These are phyloP conservation scores for Amblyjoppa proteus DNA, from an alignment of 2,888 invertebrate genomes.

Conservation along the genomic window DNA sequence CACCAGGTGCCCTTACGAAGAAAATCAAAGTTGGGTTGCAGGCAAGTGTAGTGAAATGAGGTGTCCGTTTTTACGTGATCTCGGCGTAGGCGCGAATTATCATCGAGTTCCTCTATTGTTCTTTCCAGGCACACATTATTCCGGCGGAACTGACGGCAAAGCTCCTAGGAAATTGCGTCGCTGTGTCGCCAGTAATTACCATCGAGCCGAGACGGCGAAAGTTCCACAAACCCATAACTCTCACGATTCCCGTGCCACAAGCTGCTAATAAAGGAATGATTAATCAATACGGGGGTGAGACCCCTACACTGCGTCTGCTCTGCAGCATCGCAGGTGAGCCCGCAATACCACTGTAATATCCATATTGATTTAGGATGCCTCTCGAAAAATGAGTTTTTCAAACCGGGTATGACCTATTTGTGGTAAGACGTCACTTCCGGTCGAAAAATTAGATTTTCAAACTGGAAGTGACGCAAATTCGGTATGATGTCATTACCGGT, in stretches of 20 bases:
- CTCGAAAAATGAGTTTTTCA: background rate
- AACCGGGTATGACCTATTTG: too few species aligned
- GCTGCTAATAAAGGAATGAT: conserved; percentile 92
- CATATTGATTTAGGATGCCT: background rate
- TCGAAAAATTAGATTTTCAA: too few species aligned
- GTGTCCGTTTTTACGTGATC: background rate
- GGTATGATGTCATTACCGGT: background rate
- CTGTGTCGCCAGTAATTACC: conserved; percentile 98
- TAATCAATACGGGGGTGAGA: conserved; percentile 92
- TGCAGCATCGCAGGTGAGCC: conserved; percentile 96
- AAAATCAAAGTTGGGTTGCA: conserved; percentile 99
- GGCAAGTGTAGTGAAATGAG: conserved; percentile 85
- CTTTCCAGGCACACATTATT: conserved; percentile 95
- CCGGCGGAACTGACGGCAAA: conserved; percentile 93
- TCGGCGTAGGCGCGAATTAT: background rate
- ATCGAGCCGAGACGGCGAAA: conserved; percentile 98
- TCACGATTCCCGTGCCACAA: conserved; percentile 93
- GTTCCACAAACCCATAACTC: conserved; percentile 99
- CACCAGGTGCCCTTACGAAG: conserved; percentile 98
- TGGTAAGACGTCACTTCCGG: too few species aligned
- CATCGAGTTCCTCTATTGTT: conserved; percentile 9
- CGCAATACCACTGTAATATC: background rate
- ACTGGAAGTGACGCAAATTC: background rate
- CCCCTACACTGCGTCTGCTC: conserved; percentile 94
- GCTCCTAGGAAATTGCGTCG: conserved; percentile 97